A percentile compares a stretch with the other conserved stretches of the same genome.
Evolutionary conservation across 2,888 invertebrate genomes (phyloP).

Genomic region (Lissocephala sabroskyi): DNA sequence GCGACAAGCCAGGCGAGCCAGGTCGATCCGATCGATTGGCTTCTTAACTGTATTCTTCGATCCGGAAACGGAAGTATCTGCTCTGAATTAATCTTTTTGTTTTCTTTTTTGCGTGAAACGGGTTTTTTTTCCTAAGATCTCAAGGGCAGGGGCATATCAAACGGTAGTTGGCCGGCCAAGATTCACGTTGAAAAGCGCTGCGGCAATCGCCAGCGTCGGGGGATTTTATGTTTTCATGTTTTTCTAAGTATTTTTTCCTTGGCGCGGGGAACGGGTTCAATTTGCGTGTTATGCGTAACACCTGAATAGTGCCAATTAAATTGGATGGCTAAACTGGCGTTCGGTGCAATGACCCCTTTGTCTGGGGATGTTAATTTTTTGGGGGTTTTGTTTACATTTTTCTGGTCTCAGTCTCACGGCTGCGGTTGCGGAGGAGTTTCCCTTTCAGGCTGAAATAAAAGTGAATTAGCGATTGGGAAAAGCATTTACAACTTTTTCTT

Average conservation of each 20-base stretch:
- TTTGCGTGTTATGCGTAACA: background rate
- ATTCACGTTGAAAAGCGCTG: background rate
- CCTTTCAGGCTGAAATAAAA: too few species aligned
- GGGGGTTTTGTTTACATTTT: too few species aligned
- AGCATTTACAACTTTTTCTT: too few species aligned
- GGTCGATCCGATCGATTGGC: conserved; percentile 34
- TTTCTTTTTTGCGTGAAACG: conserved; percentile 34
- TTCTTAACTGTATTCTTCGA: conserved; percentile 29
- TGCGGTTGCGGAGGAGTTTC: too few species aligned
- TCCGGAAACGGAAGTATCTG: conserved; percentile 55
- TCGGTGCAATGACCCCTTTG: background rate
- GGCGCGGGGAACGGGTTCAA: background rate
- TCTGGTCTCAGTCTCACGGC: too few species aligned
- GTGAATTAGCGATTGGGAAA: too few species aligned
- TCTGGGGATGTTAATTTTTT: too few species aligned
- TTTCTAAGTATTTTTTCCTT: background rate
- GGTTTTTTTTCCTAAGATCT: conserved; percentile 25
- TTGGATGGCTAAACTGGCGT: background rate
- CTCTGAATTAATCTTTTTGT: conserved; percentile 41
- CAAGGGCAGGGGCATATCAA: conserved; percentile 42
- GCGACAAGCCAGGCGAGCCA: conserved; percentile 26
- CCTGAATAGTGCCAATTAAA: background rate
- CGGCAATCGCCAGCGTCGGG: background rate
- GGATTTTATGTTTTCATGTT: background rate
- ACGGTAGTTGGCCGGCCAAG: conserved; percentile 37